Evolutionary conservation across 1,140 invertebrate species (phyloP).

Genomic region (Brachionus calyciflorus): DNA sequence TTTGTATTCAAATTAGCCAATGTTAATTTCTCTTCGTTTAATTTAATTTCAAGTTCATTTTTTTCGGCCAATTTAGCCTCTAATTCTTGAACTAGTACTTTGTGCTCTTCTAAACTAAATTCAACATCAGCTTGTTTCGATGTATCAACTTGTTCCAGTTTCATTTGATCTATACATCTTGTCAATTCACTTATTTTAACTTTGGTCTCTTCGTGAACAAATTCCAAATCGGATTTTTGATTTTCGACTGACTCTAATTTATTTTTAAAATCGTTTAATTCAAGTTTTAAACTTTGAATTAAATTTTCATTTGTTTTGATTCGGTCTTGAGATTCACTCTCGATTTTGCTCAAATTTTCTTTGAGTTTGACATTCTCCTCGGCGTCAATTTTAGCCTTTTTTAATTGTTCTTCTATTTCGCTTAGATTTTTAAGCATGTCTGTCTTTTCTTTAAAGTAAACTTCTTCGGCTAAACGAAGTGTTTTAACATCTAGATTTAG

Average conservation of each 20-base stretch:
- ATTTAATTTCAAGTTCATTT: slow-evolving; percentile 50
- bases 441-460: neutral
- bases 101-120: slow-evolving; percentile 52
- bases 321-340: slow-evolving; percentile 55
- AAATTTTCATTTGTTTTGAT: slow-evolving; percentile 45
- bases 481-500: slow-evolving; percentile 8
- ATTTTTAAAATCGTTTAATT: slow-evolving; percentile 48
- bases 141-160: slow-evolving; percentile 53
- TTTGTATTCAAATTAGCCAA: no score
- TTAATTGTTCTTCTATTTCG: slow-evolving; percentile 63
- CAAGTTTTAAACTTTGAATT: slow-evolving; percentile 47
- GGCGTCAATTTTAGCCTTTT: slow-evolving; percentile 60
- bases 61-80: slow-evolving; percentile 51
- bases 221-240: slow-evolving; percentile 50
- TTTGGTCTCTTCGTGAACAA: slow-evolving; percentile 51
- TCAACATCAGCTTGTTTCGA: slow-evolving; percentile 51
- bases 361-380: slow-evolving; percentile 51
- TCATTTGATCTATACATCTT: slow-evolving; percentile 54
- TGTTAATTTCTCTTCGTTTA: slow-evolving; percentile 50
- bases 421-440: slow-evolving; percentile 46
- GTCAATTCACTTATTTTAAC: slow-evolving; percentile 54
- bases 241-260: slow-evolving; percentile 49
- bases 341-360: slow-evolving; percentile 52
- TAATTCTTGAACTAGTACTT: slow-evolving; percentile 52
- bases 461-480: slow-evolving; percentile 10